These are phyloP conservation scores for Nemotelus nigrinus DNA, from an alignment of 2,888 invertebrate species.

Conservation along the genomic window DNA sequence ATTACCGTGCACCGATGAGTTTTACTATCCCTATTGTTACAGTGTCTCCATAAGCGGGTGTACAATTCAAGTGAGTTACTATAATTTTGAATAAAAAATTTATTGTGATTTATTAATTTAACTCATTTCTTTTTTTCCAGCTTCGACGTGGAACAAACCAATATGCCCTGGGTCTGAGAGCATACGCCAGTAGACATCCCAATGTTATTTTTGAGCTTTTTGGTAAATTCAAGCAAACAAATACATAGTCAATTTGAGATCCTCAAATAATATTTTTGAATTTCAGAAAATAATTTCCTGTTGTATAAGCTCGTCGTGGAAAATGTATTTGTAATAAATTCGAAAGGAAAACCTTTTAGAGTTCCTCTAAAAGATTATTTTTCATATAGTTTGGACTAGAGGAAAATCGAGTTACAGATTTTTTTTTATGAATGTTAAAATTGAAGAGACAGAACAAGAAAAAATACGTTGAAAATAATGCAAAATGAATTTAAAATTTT, in stretches of 20 bases:
- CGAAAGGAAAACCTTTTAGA: constrained; percentile 75
- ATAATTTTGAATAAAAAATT: background rate
- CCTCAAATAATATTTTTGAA: background rate
- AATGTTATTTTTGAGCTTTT: constrained; percentile 44
- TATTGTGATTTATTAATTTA: background rate
- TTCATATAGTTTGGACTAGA: background rate
- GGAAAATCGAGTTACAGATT: too few relatives aligned
- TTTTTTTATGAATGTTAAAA: too few relatives aligned
- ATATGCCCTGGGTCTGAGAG: constrained; percentile 45
- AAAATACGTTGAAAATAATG: too few relatives aligned
- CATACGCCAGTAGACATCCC: constrained; percentile 50
- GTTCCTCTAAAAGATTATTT: constrained; percentile 21
- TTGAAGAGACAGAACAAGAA: too few relatives aligned
- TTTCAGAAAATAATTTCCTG: constrained; percentile 77
- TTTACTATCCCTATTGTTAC: background rate
- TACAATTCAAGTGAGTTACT: background rate
- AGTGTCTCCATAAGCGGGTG: constrained; percentile 12
- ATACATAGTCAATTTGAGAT: constrained; percentile 29
- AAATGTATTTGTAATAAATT: constrained; percentile 77
- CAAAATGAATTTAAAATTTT: too few relatives aligned
- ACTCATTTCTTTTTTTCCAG: background rate
- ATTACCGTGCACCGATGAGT: background rate
- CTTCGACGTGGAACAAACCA: constrained; percentile 39
- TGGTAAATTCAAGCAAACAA: constrained; percentile 8
- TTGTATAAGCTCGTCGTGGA: constrained; percentile 77